Evolutionary conservation across 2,797 vertebrate species (phyloP).

Genomic region (Karalla daura): DNA sequence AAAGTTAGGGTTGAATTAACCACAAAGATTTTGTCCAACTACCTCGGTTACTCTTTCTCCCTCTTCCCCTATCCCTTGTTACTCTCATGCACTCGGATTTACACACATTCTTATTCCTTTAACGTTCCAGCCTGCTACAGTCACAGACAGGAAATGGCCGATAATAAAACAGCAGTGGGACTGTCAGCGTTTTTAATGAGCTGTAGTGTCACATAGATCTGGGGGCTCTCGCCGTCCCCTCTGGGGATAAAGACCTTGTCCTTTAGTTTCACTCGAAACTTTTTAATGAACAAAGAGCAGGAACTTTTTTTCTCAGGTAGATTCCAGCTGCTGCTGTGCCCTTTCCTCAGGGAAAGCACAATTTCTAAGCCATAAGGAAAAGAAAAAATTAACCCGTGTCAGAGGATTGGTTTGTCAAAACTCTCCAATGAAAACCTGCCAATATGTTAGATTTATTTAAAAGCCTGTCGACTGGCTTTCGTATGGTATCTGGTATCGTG

Average conservation of each 20-base stretch:
- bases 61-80: not conserved
- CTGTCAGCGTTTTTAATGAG: constrained; percentile 75
- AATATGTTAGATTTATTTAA: constrained; percentile 12
- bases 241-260: constrained; percentile 50
- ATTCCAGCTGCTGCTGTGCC: constrained; percentile 1
- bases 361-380: constrained; percentile 7
- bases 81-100: constrained; percentile 3
- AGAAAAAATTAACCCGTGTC: constrained; percentile 28
- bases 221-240: constrained; percentile 41
- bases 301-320: constrained; percentile 60
- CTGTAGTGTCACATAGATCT: constrained; percentile 58
- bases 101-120: constrained; percentile 33
- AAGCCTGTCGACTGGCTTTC: not conserved
- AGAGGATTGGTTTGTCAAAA: not conserved
- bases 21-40: constrained; percentile 15
- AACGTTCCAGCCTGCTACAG: constrained; percentile 34
- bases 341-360: constrained; percentile 9
- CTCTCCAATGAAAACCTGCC: not conserved
- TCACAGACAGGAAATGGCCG: constrained; percentile 38
- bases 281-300: constrained; percentile 78
- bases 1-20: constrained; percentile 21
- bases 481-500: not conserved
- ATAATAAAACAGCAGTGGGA: constrained; percentile 57
- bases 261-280: constrained; percentile 67
- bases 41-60: not conserved